phyloP scores from a whole-genome alignment of 2,113 vertebrate genomes.

The Cyprinodon tularosa region DNA sequence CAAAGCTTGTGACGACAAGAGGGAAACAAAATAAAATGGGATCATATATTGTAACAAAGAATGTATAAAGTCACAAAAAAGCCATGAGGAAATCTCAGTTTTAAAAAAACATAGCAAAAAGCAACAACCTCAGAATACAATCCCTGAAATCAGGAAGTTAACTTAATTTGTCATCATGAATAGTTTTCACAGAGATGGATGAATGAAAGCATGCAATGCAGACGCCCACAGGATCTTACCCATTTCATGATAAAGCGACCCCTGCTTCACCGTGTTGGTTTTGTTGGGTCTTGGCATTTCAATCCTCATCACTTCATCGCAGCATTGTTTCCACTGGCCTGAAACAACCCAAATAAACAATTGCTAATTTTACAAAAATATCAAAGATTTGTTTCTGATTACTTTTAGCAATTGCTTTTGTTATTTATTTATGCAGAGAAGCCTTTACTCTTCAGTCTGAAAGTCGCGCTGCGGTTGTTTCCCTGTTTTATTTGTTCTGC shows the following conservation, averaged over 20 bases:
- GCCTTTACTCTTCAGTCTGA: too few species aligned
- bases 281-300: constrained; percentile 76
- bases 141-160: background rate
- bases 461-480: too few species aligned
- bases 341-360: background rate
- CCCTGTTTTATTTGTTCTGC: too few species aligned
- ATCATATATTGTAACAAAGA: background rate
- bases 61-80: background rate
- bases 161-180: background rate
- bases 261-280: constrained; percentile 76
- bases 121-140: background rate
- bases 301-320: constrained; percentile 85
- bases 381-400: background rate
- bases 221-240: constrained; percentile 68
- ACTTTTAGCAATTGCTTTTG: background rate
- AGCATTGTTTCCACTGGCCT: constrained; percentile 89
- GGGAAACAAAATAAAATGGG: background rate
- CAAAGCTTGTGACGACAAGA: background rate
- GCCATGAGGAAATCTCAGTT: too few species aligned
- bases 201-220: background rate
- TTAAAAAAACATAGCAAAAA: too few species aligned
- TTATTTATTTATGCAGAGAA: too few species aligned
- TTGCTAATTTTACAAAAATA: too few species aligned
- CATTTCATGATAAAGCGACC: constrained; percentile 88
- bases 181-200: background rate